These are phyloP conservation scores for Lasioglossum pauxillum DNA, from an alignment of 2,888 invertebrate species.

Conservation along the genomic window DNA sequence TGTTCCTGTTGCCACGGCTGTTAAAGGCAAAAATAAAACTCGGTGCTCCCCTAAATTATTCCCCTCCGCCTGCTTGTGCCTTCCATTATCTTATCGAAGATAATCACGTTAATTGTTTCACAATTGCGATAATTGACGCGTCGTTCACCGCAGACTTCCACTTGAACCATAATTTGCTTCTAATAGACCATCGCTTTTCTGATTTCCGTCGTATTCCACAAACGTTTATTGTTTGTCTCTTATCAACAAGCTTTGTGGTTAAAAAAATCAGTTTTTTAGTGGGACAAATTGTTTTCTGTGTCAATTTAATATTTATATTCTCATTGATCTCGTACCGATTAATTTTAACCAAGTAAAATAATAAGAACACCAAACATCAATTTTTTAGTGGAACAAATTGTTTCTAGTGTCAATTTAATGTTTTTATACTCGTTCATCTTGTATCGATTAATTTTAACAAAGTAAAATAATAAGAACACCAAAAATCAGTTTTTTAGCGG, in stretches of 20 bases:
- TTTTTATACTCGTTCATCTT: too few species aligned
- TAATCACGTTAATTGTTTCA: not conserved
- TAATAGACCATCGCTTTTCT: not conserved
- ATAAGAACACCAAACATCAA: too few species aligned
- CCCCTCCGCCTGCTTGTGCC: not conserved
- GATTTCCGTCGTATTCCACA: not conserved
- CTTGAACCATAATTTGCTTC: not conserved
- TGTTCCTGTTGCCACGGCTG: constrained; percentile 61
- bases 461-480: not conserved
- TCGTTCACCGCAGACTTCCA: not conserved
- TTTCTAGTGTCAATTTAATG: too few species aligned
- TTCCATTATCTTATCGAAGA: not conserved
- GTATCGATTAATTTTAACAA: too few species aligned
- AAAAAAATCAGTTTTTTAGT: not conserved
- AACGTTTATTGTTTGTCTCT: not conserved
- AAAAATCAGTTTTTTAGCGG: not conserved
- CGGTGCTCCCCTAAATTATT: constrained; percentile 19
- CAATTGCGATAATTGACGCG: not conserved
- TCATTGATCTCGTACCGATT: too few species aligned
- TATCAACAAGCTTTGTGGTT: not conserved
- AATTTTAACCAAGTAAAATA: too few species aligned
- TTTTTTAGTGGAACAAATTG: too few species aligned
- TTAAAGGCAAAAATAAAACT: constrained; percentile 66
- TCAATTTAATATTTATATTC: too few species aligned
- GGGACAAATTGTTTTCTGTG: too few species aligned